Percentiles rank a stretch among this genome's conserved stretches.
Conservation (phyloP, 1,140 invertebrate genomes). For the Cydia splendana region DNA sequence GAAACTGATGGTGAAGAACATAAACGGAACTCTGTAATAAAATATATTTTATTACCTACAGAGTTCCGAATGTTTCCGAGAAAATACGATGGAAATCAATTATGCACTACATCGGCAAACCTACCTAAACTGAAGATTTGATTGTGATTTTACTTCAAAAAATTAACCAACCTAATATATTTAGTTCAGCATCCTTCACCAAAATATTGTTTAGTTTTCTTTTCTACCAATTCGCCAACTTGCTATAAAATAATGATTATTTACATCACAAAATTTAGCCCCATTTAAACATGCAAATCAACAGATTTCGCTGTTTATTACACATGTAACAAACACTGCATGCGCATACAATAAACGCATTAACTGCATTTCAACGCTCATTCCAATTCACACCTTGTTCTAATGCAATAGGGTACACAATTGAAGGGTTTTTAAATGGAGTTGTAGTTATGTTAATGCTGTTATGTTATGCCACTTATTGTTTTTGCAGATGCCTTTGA, state of each 20-base stretch:
- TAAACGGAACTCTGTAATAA: no score
- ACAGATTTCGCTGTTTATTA: neutral
- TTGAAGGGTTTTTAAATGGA: slow-evolving; percentile 40
- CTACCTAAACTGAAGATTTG: no score
- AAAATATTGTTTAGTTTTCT: neutral
- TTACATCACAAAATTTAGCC: neutral
- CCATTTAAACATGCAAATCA: neutral
- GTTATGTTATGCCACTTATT: neutral
- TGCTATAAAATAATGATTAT: neutral
- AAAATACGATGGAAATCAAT: no score
- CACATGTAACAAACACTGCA: neutral
- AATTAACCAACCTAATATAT: no score
- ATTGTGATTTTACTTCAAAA: no score
- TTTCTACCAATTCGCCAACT: neutral
- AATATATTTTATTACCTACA: no score
- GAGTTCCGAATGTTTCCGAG: no score
- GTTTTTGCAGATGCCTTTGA: slow-evolving; percentile 13
- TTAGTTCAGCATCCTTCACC: neutral
- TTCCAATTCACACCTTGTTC: neutral
- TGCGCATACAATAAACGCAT: no score
- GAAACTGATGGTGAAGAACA: no score
- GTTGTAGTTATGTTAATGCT: neutral
- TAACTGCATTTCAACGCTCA: neutral
- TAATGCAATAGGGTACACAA: slow-evolving; percentile 44
- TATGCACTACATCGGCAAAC: no score